Base-by-base conservation (phyloP, 2,113 vertebrate genomes). In the Polyodon spathula region DNA sequence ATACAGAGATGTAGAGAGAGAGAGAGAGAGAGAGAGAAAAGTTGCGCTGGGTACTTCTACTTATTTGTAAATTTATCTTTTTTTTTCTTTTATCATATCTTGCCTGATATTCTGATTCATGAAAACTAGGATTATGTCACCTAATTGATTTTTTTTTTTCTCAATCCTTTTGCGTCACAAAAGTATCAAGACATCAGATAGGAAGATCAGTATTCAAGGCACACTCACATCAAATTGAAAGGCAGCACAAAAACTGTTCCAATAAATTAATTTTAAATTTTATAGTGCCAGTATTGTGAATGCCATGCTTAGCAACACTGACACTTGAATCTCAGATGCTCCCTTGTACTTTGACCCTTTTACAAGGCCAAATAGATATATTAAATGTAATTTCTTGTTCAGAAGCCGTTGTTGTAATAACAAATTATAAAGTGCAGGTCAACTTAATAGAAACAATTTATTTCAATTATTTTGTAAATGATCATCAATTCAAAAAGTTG, bases 141-240 rank as follows among this genome's bases (percentile, higher is more conserved):
- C n/a, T 6, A 60, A 53, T 56, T 62, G 46, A 50, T 62, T 14
- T 56, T 68, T 57, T 80, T 80, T 58, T 81, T 86, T 80, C 74
- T 90, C 83, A 89, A 90, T 88, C 80, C 74, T 84, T 81, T 87
- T 88, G 84, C 80, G 80, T 90, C 77, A 84, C 86, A 88, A 91
- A 91, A 78, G 62, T 84, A 89, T 89, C 88, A 83, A 84, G 82
- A 93, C 90, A 68, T 93, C 90, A 87, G 86, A 90, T 92, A 93
- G 92, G 93, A 98, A 96, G 92, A 93, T 97, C 91, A 78, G 85
- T 93, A 90, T 92, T 93, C 88, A 98, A 98, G 95, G 94, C 94
- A 98, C 95, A 93, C 93, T 93, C 93, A 91, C 82, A 66, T 95
- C 92, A 89, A 91, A 92, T 92, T 86, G 86, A 88, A 92, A 84